Evolutionary conservation across 2,797 vertebrate species (phyloP).

Genomic region (Bradypus variegatus): DNA sequence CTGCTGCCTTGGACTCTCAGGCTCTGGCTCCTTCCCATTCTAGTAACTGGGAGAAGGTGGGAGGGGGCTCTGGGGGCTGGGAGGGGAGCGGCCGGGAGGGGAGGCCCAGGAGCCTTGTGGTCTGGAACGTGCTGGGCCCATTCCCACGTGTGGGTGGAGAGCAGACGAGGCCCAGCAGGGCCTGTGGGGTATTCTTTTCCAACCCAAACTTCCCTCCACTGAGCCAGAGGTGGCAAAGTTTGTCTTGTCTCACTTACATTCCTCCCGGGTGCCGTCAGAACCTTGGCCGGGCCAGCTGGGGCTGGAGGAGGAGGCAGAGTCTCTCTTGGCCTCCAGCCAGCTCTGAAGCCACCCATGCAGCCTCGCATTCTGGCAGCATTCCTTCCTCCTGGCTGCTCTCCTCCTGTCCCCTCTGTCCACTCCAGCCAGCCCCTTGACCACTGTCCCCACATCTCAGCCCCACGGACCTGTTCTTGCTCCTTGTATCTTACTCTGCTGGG

Average conservation of each 20-base stretch:
- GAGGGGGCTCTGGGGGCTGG: not conserved
- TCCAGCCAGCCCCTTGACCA: not conserved
- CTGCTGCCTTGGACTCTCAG: not conserved
- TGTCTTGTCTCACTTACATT: not conserved
- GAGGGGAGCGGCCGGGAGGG: not conserved
- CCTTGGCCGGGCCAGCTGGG: not conserved
- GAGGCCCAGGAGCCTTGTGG: not conserved
- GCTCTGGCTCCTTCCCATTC: not conserved
- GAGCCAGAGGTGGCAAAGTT: not conserved
- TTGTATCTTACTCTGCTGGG: not conserved
- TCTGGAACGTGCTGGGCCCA: not conserved
- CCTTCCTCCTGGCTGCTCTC: not conserved
- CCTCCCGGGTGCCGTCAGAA: slow-evolving; percentile 9
- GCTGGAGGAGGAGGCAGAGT: slow-evolving; percentile 40
- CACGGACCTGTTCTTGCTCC: not conserved
- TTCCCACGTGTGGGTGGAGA: not conserved
- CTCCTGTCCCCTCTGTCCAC: not conserved
- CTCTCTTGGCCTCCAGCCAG: slow-evolving; percentile 32
- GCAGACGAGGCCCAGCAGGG: not conserved
- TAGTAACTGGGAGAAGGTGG: not conserved
- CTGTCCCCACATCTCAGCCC: not conserved
- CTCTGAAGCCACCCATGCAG: slow-evolving; percentile 4
- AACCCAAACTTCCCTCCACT: not conserved
- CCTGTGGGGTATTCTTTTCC: not conserved
- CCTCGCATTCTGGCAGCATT: not conserved